Evolutionary conservation across 2,113 vertebrate species (phyloP), one percentile per base, ranked within the genome.

Genomic region (rabbit (Oryctolagus cuniculus)): DNA sequence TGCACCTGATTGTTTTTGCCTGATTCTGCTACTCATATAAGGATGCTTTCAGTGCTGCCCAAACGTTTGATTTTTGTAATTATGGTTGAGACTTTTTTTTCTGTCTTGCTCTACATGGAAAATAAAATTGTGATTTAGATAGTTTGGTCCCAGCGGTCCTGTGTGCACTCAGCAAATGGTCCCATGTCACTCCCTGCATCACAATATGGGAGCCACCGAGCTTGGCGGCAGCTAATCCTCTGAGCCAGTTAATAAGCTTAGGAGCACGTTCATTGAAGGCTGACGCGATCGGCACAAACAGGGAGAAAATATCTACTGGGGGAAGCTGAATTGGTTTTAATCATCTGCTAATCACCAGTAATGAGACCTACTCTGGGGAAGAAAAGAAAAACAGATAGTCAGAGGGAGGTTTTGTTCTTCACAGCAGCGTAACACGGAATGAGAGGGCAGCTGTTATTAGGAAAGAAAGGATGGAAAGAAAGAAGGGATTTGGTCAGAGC

Each of bases 321-420:
- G 98, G 98, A 98, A 98, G 98, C 98, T 99, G 99, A 99, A 99
- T 99, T 99, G 98, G 98, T 99, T 99, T 99, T 99, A 99, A 99
- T 99, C 98, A 99, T 99, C 98, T 99, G 98, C 98, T 99, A 99
- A 99, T 99, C 98, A 99, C 98, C 98, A 99, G 98, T 99, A 99
- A 99, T 99, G 98, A 99, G 99, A 98, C 98, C 98, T 98, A 98
- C 98, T 99, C 99, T 98, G 98, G 99, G 99, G 98, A 99, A 99
- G 99, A 99, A 99, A 98, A 98, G 98, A 98, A 99, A 98, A 98
- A 98, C 98, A 99, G 98, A 98, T 98, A 99, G 98, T 98, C 98
- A 98, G 98, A 98, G 98, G 98, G 98, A 98, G 98, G 98, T 99
- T 98, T 99, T 99, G 98, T 99, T 99, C 98, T 98, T 98, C 98